These are phyloP conservation scores for Rhingia rostrata DNA, from an alignment of 2,888 invertebrate species.

Conservation along the genomic window DNA sequence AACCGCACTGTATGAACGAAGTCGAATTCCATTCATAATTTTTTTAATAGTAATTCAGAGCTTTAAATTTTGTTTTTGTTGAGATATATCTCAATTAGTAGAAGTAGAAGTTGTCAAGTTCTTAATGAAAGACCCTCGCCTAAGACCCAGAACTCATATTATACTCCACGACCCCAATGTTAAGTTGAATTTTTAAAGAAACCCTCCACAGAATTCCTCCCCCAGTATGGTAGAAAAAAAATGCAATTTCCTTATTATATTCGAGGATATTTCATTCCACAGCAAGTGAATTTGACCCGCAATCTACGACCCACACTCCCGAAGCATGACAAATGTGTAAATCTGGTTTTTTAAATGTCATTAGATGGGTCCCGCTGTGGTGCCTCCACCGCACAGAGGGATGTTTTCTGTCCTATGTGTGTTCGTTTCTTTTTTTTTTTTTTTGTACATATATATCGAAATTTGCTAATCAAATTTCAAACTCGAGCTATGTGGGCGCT, in stretches of 20 bases:
- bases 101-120: no score
- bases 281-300: conserved; percentile 16
- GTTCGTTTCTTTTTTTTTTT: not conserved
- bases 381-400: not conserved
- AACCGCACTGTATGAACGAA: no score
- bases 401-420: not conserved
- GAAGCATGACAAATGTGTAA: conserved; percentile 38
- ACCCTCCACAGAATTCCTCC: not conserved
- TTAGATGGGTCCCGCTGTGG: conserved; percentile 46
- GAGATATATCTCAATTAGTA: no score
- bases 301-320: not conserved
- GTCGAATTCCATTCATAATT: no score
- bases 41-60: no score
- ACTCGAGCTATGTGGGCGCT: not conserved
- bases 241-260: conserved; percentile 28
- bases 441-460: conserved; percentile 25
- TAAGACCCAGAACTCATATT: no score
- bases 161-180: no score
- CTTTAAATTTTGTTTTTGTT: no score
- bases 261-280: not conserved
- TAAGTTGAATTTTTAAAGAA: no score
- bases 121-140: no score
- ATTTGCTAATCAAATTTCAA: conserved; percentile 64
- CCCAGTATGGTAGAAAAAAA: not conserved
- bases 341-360: conserved; percentile 47